A percentile compares a stretch with the other conserved stretches of the same genome.
Evolutionary conservation across 2,113 vertebrate species (phyloP).

Genomic region (Vombatus ursinus): DNA sequence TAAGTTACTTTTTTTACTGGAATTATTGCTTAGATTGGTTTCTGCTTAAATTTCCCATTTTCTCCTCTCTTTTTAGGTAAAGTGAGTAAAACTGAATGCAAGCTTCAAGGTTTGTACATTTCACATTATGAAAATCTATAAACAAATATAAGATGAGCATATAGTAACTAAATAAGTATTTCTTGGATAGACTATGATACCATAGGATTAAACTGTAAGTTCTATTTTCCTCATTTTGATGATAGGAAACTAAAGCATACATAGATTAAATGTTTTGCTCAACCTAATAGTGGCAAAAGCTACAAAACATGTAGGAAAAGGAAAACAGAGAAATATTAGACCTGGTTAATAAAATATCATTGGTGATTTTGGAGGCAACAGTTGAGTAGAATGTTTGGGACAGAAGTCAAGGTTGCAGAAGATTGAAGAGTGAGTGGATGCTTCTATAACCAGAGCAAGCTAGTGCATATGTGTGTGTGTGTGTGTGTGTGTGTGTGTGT

Average conservation of each 20-base stretch:
- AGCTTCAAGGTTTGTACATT: conserved; percentile 72
- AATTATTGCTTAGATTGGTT: conserved; percentile 20
- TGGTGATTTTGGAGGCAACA: neutral
- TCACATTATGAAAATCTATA: conserved; percentile 6
- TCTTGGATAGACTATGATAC: neutral
- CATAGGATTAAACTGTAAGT: neutral
- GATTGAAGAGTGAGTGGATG: neutral
- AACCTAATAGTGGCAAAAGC: neutral
- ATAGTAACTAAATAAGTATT: neutral
- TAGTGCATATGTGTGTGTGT: too few relatives aligned
- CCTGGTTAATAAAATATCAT: neutral
- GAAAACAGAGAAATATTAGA: neutral
- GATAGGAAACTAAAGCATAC: conserved; percentile 14
- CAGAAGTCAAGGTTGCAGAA: neutral
- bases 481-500: too few relatives aligned
- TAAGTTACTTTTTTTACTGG: neutral
- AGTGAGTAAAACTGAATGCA: conserved; percentile 65
- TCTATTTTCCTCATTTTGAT: conserved; percentile 29
- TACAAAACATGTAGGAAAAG: neutral
- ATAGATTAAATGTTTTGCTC: neutral
- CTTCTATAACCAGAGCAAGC: neutral
- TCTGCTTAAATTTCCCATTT: conserved; percentile 44
- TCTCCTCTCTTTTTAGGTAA: conserved; percentile 54
- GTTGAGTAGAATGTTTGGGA: neutral
- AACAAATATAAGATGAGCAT: conserved; percentile 5